phyloP scores from a whole-genome alignment of 2,797 vertebrate species.

The Sus cebifrons region DNA sequence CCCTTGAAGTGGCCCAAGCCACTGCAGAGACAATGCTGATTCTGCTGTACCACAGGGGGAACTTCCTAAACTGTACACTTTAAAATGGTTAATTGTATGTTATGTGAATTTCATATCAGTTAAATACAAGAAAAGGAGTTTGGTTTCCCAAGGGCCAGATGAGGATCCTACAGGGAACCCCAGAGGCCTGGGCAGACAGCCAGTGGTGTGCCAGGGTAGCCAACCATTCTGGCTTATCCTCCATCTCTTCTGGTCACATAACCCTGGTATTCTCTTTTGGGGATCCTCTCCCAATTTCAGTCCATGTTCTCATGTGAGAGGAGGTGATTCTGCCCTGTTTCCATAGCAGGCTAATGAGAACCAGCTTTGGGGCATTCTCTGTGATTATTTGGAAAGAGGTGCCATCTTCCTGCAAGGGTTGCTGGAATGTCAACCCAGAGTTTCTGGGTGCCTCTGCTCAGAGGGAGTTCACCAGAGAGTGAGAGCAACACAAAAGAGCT shows the following conservation, averaged over 20 bases:
- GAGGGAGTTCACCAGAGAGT: background rate
- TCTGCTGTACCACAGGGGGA: too few species aligned
- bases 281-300: background rate
- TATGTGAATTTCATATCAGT: background rate
- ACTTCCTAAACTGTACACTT: background rate
- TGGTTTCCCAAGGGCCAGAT: background rate
- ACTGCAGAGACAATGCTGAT: too few species aligned
- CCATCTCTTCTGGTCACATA: background rate
- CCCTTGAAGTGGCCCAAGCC: too few species aligned
- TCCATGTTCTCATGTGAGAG: background rate
- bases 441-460: background rate
- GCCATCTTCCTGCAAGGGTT: background rate
- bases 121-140: background rate
- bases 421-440: background rate
- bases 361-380: background rate
- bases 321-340: background rate
- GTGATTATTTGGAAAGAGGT: background rate
- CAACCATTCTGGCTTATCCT: background rate
- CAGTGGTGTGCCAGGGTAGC: background rate
- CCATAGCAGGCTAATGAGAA: background rate
- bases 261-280: background rate
- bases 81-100: background rate
- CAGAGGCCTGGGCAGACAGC: background rate
- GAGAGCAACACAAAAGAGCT: background rate
- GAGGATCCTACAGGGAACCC: background rate